phyloP scores from a whole-genome alignment of 1,140 invertebrate genomes.

The Bombyx mandarina region DNA sequence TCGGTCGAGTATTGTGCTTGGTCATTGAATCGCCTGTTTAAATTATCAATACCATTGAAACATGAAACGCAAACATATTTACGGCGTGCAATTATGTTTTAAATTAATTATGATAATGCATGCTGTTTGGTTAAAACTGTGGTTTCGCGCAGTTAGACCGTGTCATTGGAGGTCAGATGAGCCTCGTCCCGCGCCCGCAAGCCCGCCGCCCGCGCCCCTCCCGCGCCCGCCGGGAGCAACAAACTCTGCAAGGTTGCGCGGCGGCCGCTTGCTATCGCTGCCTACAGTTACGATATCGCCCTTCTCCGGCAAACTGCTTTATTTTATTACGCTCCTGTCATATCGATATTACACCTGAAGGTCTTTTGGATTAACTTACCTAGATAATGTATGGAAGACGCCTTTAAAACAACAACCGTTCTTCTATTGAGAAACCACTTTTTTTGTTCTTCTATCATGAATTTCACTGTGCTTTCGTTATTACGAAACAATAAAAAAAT shows the following conservation, averaged over 20 bases:
- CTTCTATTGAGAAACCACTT: too few species aligned
- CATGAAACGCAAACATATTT: too few species aligned
- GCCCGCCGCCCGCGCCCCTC: conserved; percentile 15
- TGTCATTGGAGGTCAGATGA: conserved; percentile 51
- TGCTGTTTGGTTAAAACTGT: conserved; percentile 15
- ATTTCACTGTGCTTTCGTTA: too few species aligned
- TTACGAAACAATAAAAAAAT: too few species aligned
- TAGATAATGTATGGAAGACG: background rate
- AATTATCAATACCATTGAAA: too few species aligned
- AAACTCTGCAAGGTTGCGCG: conserved; percentile 66
- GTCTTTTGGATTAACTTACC: conserved; percentile 39
- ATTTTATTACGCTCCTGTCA: conserved; percentile 64
- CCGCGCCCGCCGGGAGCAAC: conserved; percentile 39
- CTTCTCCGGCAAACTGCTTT: conserved; percentile 64
- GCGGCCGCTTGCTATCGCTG: conserved; percentile 49
- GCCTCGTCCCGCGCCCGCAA: conserved; percentile 15
- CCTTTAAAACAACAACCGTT: too few species aligned
- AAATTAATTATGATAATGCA: background rate
- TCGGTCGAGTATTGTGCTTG: too few species aligned
- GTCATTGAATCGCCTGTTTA: too few species aligned
- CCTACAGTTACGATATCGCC: conserved; percentile 64
- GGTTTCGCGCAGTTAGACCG: conserved; percentile 29
- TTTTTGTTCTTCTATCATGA: too few species aligned
- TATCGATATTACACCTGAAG: conserved; percentile 51
- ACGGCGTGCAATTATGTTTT: too few species aligned